A percentile compares a stretch with the other conserved stretches of the same genome.
Conservation (phyloP, 2,888 invertebrate species). For the Eupithecia tripunctaria region DNA sequence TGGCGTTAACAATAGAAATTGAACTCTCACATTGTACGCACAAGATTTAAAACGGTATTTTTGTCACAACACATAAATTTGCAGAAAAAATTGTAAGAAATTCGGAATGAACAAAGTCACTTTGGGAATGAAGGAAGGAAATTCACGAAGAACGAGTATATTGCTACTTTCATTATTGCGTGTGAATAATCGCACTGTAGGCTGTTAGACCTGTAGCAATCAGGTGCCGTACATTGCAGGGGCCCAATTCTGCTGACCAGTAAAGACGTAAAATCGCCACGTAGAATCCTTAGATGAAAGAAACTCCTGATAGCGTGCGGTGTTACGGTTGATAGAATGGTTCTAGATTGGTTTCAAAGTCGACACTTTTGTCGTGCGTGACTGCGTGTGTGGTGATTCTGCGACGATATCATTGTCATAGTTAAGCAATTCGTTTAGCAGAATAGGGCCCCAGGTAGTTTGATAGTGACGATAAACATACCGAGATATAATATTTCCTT, state of each 20-base stretch:
- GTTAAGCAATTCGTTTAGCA: too few relatives aligned
- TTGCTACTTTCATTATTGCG: conserved; percentile 31
- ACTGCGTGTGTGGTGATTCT: too few relatives aligned
- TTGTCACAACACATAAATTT: not conserved
- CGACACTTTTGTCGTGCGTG: too few relatives aligned
- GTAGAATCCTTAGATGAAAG: too few relatives aligned
- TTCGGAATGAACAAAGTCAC: not conserved
- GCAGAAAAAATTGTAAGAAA: not conserved
- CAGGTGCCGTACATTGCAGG: not conserved
- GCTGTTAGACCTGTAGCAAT: conserved; percentile 13
- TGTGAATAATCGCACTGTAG: conserved; percentile 17
- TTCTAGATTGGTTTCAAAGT: too few relatives aligned
- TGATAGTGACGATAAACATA: not conserved
- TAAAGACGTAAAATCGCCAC: too few relatives aligned
- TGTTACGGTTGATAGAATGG: too few relatives aligned
- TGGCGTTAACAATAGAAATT: not conserved
- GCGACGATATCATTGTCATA: too few relatives aligned
- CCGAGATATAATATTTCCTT: not conserved
- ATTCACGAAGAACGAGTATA: conserved; percentile 16
- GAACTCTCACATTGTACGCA: not conserved
- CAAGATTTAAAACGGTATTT: not conserved
- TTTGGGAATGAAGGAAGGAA: conserved; percentile 25
- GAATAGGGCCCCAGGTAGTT: not conserved
- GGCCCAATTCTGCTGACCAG: too few relatives aligned
- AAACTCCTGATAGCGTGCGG: too few relatives aligned